These are phyloP conservation scores for Philereme vetulata DNA, from an alignment of 2,888 invertebrate species.

Conservation along the genomic window DNA sequence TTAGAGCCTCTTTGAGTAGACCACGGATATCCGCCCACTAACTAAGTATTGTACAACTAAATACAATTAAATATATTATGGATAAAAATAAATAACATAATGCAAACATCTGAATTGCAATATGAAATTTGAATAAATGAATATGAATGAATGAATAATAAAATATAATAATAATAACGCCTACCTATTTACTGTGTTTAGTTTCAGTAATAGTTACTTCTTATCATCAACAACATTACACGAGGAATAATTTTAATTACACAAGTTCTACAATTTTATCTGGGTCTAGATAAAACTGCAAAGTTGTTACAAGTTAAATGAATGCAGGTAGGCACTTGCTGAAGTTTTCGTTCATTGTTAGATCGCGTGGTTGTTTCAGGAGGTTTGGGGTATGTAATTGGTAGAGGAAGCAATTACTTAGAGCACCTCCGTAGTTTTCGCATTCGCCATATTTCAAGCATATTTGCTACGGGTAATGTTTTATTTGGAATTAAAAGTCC, in stretches of 20 bases:
- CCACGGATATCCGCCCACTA: no score
- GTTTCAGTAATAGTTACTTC: conserved; percentile 9
- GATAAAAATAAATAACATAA: no score
- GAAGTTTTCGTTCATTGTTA: conserved; percentile 54
- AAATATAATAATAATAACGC: neutral
- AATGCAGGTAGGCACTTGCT: conserved; percentile 39
- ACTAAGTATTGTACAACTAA: no score
- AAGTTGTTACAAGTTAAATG: conserved; percentile 41
- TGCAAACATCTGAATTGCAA: no score
- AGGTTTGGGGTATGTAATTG: conserved; percentile 50
- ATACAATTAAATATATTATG: no score
- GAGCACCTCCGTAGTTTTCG: conserved; percentile 34
- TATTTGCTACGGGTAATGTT: conserved; percentile 6
- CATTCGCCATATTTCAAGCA: conserved; percentile 21
- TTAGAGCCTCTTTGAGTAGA: no score
- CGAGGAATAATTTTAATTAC: conserved; percentile 31
- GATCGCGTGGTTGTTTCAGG: conserved; percentile 56
- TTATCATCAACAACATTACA: conserved; percentile 14
- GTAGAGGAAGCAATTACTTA: conserved; percentile 55
- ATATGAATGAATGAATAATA: no score
- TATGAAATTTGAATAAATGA: no score
- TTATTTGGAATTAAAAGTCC: neutral
- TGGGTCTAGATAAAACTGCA: conserved; percentile 37
- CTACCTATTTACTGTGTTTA: no score
- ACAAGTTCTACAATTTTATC: conserved; percentile 34